These are phyloP conservation scores for Octopus bimaculoides DNA, from an alignment of 1,140 invertebrate species.

Conservation along the genomic window DNA sequence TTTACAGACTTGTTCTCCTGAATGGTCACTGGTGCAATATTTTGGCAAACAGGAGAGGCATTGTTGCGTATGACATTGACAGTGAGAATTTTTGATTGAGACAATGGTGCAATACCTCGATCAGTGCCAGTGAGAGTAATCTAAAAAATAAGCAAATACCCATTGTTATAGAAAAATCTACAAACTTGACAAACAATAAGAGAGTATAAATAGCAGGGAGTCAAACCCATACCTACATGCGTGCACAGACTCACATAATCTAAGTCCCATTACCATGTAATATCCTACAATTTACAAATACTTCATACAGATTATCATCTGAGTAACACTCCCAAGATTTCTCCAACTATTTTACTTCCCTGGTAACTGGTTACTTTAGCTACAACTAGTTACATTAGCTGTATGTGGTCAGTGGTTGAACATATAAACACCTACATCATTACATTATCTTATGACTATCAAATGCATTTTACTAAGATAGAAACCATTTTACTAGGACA, in stretches of 20 bases:
- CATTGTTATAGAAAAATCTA: not conserved
- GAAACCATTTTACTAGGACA: no score
- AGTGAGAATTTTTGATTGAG: constrained; percentile 78
- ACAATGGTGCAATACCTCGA: constrained; percentile 81
- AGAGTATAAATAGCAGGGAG: not conserved
- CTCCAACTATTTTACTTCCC: no score
- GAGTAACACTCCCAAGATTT: no score
- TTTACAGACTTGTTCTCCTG: constrained; percentile 23
- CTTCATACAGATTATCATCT: no score
- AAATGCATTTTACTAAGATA: no score
- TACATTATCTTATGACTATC: no score
- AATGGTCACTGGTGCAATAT: not conserved
- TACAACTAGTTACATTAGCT: no score
- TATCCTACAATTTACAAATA: not conserved
- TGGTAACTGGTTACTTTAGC: no score
- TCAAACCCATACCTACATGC: not conserved
- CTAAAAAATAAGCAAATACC: constrained; percentile 47
- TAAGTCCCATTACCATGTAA: not conserved
- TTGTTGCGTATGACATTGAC: constrained; percentile 55
- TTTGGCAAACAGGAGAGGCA: constrained; percentile 25
- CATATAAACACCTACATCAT: no score
- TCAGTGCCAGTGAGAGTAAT: constrained; percentile 82
- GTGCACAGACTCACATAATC: not conserved
- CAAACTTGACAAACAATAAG: not conserved
- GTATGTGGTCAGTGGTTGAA: no score